Percentiles rank a stretch among this genome's conserved stretches.
Evolutionary conservation across 2,888 invertebrate genomes (phyloP).

Genomic region (Colletes collaris): DNA sequence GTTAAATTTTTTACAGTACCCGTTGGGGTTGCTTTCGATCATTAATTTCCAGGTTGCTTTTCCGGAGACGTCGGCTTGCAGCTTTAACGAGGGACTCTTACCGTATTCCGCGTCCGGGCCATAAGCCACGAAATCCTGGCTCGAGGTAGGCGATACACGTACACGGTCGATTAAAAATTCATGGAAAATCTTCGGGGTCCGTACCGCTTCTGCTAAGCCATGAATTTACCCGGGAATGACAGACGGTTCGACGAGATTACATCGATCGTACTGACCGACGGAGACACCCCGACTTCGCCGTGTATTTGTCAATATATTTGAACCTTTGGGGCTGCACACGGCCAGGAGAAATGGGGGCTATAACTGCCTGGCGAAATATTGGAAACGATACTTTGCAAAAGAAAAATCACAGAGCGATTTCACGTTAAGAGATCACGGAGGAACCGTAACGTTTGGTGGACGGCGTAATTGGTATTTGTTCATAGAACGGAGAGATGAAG

Average conservation of each 20-base stretch:
- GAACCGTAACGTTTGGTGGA: too few relatives aligned
- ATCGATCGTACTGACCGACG: too few relatives aligned
- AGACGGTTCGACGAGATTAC: not conserved
- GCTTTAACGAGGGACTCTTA: constrained; percentile 15
- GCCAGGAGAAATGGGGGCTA: too few relatives aligned
- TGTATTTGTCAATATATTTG: too few relatives aligned
- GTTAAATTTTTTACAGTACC: not conserved
- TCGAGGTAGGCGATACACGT: constrained; percentile 37
- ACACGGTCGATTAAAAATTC: constrained; percentile 64
- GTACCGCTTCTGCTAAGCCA: constrained; percentile 36
- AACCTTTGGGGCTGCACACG: too few relatives aligned
- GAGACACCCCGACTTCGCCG: too few relatives aligned
- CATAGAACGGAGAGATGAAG: too few relatives aligned
- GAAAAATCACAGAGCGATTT: too few relatives aligned
- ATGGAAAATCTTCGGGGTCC: constrained; percentile 55
- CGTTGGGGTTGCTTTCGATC: constrained; percentile 13
- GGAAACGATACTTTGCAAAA: too few relatives aligned
- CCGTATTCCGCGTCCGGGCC: constrained; percentile 42
- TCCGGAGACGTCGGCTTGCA: constrained; percentile 6
- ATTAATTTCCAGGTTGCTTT: constrained; percentile 24
- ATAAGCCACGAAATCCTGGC: constrained; percentile 45
- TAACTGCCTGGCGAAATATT: too few relatives aligned
- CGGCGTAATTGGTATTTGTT: too few relatives aligned
- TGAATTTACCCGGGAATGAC: constrained; percentile 4
- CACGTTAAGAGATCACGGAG: too few relatives aligned